Evolutionary conservation across 2,113 vertebrate genomes (phyloP).

Genomic region (Columba livia): DNA sequence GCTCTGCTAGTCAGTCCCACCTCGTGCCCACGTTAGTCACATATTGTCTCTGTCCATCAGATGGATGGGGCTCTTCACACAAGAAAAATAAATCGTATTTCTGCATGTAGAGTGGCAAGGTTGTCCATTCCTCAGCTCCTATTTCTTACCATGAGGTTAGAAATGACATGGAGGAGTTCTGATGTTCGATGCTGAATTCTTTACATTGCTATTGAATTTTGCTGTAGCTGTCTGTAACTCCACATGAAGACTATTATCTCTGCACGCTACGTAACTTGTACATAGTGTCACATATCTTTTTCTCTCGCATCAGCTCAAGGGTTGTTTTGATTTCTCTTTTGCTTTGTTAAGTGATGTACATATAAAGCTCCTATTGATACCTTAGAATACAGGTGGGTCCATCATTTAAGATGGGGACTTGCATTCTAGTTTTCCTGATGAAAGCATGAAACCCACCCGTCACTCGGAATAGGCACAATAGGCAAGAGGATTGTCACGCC

Average conservation of each 20-base stretch:
- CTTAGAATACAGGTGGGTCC: not conserved
- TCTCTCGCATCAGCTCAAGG: not conserved
- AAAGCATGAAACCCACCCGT: not conserved
- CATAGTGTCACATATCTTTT: accelerated
- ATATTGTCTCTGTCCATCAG: too few species aligned
- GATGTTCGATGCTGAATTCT: not conserved
- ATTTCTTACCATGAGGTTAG: not conserved
- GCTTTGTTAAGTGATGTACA: not conserved
- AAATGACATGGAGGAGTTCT: not conserved
- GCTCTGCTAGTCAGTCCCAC: not conserved
- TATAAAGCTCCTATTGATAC: not conserved
- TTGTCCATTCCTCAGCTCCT: not conserved
- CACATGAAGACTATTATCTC: not conserved
- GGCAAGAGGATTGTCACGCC: too few species aligned
- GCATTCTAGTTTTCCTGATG: not conserved
- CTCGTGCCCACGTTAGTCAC: not conserved
- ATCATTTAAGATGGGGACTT: not conserved
- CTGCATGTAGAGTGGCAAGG: not conserved
- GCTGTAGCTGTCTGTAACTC: not conserved
- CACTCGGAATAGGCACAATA: too few species aligned
- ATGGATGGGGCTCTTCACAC: not conserved
- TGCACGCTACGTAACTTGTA: not conserved
- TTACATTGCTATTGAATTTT: not conserved
- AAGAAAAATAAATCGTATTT: not conserved
- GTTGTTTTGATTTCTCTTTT: not conserved